Evolutionary conservation across 1,140 invertebrate genomes (phyloP).

Genomic region (Hylyphantes graminicola): DNA sequence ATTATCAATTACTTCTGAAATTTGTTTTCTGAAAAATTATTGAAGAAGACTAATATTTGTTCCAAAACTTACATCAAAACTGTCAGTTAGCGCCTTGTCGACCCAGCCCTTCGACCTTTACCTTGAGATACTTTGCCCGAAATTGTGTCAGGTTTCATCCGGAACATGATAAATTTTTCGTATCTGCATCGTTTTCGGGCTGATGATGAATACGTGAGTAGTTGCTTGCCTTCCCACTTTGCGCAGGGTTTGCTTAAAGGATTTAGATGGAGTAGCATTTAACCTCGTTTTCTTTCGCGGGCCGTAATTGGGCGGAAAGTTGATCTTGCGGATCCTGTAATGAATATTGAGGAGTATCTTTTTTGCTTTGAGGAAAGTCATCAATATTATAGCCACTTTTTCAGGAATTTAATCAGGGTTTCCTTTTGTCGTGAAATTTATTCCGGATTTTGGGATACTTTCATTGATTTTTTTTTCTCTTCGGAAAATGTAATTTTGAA

Average conservation of each 20-base stretch:
- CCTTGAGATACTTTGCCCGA: constrained; percentile 5
- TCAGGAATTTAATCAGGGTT: too few relatives aligned
- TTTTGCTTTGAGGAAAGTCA: too few relatives aligned
- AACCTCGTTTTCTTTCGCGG: constrained; percentile 25
- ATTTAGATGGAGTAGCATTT: constrained; percentile 15
- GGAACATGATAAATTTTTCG: constrained; percentile 49
- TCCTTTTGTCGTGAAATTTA: too few relatives aligned
- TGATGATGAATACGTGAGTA: constrained; percentile 44
- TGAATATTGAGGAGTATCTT: background rate
- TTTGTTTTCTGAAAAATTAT: too few relatives aligned
- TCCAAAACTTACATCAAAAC: background rate
- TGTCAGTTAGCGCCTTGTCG: background rate
- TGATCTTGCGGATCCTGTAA: background rate
- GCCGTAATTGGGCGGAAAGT: constrained; percentile 18
- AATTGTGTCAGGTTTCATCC: constrained; percentile 51
- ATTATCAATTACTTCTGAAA: too few relatives aligned
- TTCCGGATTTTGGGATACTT: too few relatives aligned
- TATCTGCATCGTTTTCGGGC: constrained; percentile 1
- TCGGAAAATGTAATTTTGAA: too few relatives aligned
- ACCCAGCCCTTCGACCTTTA: background rate
- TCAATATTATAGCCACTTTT: too few relatives aligned
- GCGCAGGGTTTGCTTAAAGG: constrained; percentile 17
- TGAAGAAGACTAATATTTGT: too few relatives aligned
- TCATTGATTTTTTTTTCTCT: too few relatives aligned
- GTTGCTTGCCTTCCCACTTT: constrained; percentile 3